Conservation (phyloP, 2,888 invertebrate species). For the Piscicola geometra region DNA sequence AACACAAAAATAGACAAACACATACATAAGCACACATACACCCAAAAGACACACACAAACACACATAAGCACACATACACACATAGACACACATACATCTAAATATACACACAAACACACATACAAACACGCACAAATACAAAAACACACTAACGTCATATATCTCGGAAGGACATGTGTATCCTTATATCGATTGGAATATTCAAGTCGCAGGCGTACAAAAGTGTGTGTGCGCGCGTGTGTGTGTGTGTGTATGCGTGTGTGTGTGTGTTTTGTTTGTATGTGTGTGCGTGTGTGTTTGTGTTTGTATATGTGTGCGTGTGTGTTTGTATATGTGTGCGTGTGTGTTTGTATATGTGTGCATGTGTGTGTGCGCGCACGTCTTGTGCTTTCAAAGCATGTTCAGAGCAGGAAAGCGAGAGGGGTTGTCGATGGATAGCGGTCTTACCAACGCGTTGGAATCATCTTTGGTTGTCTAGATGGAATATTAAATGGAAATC, state of each 20-base stretch:
- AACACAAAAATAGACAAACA: neutral
- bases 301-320: conserved; percentile 22
- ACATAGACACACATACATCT: conserved; percentile 16
- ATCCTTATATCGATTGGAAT: no score
- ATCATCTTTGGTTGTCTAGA: no score
- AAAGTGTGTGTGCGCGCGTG: neutral
- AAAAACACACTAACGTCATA: neutral
- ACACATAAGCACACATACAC: conserved; percentile 7
- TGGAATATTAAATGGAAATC: no score
- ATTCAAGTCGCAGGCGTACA: neutral
- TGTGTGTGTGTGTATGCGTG: conserved; percentile 10
- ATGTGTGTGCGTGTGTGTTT: neutral
- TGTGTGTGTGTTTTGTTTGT: conserved; percentile 11
- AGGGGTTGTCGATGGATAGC: no score
- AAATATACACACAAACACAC: conserved; percentile 24
- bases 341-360: conserved; percentile 25
- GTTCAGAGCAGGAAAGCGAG: no score
- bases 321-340: conserved; percentile 29
- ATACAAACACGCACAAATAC: conserved; percentile 15
- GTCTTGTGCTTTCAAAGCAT: no score
- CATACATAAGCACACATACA: neutral
- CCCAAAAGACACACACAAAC: neutral
- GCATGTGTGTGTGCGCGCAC: conserved; percentile 26
- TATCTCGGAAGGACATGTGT: no score
- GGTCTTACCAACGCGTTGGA: no score